Conservation (phyloP, 64 coral and sea anemone genomes). For the Porites australiensis region DNA sequence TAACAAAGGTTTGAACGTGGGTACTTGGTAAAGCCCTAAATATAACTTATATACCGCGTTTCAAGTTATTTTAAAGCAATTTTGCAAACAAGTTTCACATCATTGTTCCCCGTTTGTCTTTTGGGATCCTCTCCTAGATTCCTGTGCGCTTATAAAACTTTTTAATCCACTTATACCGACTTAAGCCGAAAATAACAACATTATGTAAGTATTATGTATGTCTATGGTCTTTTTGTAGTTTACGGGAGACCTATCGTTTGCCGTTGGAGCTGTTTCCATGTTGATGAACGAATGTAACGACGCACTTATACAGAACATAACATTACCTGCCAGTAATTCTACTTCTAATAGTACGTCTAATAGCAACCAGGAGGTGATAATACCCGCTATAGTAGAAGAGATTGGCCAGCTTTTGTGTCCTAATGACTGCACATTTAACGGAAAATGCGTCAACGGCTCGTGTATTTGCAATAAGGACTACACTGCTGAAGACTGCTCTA, state of each 20-base stretch:
- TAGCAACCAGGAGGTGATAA: not conserved
- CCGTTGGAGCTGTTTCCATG: conserved; percentile 8
- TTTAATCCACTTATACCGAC: too few relatives aligned
- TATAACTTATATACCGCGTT: too few relatives aligned
- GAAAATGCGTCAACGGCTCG: conserved; percentile 59
- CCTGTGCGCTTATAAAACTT: too few relatives aligned
- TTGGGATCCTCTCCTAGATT: too few relatives aligned
- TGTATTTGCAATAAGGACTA: conserved; percentile 61
- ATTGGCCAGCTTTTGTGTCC: conserved; percentile 43
- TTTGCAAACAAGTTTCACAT: too few relatives aligned
- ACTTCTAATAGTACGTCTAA: too few relatives aligned
- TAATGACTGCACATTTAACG: conserved; percentile 45
- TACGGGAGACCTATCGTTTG: conserved; percentile 58
- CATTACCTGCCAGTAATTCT: not conserved
- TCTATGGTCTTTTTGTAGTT: conserved; percentile 13
- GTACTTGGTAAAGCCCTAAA: too few relatives aligned
- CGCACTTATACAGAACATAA: not conserved
- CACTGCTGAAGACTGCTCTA: conserved; percentile 58
- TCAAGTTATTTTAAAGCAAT: too few relatives aligned
- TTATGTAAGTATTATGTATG: too few relatives aligned
- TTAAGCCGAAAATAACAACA: too few relatives aligned
- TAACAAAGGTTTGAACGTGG: too few relatives aligned
- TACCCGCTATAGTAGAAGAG: not conserved
- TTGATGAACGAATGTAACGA: conserved; percentile 42
- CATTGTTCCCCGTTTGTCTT: too few relatives aligned